Evolutionary conservation across 1,140 invertebrate species (phyloP).

Genomic region (Neodiprion virginianus): DNA sequence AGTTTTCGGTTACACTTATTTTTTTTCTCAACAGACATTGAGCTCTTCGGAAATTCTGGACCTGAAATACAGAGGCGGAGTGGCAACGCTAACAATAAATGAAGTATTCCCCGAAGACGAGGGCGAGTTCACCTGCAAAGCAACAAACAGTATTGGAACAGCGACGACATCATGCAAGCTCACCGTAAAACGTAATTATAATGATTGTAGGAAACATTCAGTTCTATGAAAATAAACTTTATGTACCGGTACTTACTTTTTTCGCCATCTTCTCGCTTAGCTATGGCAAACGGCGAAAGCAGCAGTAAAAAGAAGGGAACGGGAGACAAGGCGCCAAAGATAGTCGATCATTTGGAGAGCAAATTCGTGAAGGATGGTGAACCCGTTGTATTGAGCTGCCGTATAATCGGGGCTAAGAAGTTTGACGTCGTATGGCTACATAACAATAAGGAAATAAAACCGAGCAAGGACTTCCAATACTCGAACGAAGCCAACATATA

Average conservation of each 20-base stretch:
- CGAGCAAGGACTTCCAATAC: conserved; percentile 95
- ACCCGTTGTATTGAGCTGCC: conserved; percentile 81
- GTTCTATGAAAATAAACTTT: conserved; percentile 18
- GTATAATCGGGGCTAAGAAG: conserved; percentile 85
- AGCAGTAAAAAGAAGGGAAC: conserved; percentile 60
- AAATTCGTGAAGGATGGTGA: conserved; percentile 86
- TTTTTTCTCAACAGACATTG: conserved; percentile 56
- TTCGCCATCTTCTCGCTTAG: conserved; percentile 53
- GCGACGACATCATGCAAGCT: conserved; percentile 84
- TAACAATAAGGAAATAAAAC: conserved; percentile 96
- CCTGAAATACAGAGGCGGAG: conserved; percentile 88
- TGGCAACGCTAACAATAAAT: conserved; percentile 84
- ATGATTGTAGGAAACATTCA: conserved; percentile 12
- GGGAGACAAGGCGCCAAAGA: conserved; percentile 80
- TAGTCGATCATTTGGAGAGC: conserved; percentile 84
- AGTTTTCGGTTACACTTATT: too few relatives aligned
- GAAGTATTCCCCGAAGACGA: conserved; percentile 96
- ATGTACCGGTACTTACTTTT: conserved; percentile 9
- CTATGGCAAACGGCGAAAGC: conserved; percentile 64
- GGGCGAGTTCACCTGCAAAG: conserved; percentile 86
- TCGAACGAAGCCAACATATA: conserved; percentile 89
- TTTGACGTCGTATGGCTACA: conserved; percentile 96
- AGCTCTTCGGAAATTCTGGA: conserved; percentile 86
- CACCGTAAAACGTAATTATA: conserved; percentile 79
- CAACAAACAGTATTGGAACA: conserved; percentile 87